Conservation (phyloP, 2,113 vertebrate genomes). For the Talpa occidentalis region DNA sequence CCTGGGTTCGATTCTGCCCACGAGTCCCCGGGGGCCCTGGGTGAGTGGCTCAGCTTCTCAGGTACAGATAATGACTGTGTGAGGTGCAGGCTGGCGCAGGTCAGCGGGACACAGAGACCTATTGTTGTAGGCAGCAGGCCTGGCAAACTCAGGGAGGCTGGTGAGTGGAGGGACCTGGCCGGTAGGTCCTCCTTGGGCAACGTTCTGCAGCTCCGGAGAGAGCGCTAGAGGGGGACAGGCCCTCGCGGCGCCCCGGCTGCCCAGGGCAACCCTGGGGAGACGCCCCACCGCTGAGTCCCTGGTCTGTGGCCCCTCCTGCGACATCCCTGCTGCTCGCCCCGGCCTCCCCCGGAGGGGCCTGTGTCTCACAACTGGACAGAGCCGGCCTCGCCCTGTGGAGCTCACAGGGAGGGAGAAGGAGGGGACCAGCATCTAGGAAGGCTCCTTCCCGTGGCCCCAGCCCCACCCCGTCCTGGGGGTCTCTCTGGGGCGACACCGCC, state of each 20-base stretch:
- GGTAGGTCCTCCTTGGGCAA: neutral
- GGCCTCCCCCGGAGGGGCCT: neutral
- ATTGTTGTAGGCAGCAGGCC: neutral
- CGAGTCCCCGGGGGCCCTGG: neutral
- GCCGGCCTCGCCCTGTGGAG: neutral
- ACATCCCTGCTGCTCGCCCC: accelerated
- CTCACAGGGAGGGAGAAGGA: no score
- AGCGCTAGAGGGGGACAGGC: neutral
- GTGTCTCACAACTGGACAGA: neutral
- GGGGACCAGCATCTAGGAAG: neutral
- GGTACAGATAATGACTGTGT: neutral
- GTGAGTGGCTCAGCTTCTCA: neutral
- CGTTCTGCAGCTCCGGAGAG: neutral
- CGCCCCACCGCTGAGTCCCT: no score
- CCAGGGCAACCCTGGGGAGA: neutral
- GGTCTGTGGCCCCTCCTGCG: neutral
- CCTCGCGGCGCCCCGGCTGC: neutral
- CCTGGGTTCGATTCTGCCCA: neutral
- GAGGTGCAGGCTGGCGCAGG: neutral
- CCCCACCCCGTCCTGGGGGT: neutral
- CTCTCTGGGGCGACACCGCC: no score
- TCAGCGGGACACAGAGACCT: neutral
- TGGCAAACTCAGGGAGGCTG: neutral
- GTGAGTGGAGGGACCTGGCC: accelerated
- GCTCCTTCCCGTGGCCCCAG: neutral